Evolutionary conservation across 2,797 vertebrate genomes (phyloP).

Genomic region (Thalassophryne amazonica): DNA sequence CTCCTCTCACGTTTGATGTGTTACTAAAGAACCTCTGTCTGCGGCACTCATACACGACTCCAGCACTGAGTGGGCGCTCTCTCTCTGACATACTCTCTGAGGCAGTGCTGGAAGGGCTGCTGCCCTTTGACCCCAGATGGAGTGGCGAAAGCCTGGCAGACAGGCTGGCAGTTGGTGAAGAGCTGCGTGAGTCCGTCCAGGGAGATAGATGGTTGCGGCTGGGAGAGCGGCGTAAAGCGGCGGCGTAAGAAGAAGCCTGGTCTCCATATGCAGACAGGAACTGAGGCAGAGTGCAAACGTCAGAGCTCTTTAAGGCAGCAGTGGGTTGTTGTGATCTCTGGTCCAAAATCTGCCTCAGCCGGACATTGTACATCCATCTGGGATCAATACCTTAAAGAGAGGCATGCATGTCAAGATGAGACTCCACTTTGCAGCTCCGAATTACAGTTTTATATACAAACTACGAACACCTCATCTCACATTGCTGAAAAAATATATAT

Average conservation of each 20-base stretch:
- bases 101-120: conserved; percentile 90
- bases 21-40: conserved; percentile 67
- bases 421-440: too few species aligned
- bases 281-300: conserved; percentile 78
- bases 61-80: conserved; percentile 72
- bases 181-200: conserved; percentile 84
- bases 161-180: conserved; percentile 83
- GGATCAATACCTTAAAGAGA: conserved; percentile 81
- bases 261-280: conserved; percentile 83
- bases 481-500: too few species aligned
- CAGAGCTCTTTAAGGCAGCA: conserved; percentile 70
- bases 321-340: conserved; percentile 70
- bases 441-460: too few species aligned
- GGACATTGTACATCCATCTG: conserved; percentile 85
- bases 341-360: conserved; percentile 77
- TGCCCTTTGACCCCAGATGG: conserved; percentile 90
- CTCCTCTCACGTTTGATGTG: conserved; percentile 40
- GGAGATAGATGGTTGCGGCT: conserved; percentile 56
- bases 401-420: too few species aligned
- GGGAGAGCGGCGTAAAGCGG: conserved; percentile 83
- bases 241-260: conserved; percentile 88
- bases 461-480: too few species aligned
- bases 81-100: conserved; percentile 84
- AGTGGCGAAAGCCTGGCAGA: conserved; percentile 82
- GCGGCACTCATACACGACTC: conserved; percentile 48